A percentile compares a stretch with the other conserved stretches of the same genome.
phyloP scores from a whole-genome alignment of 2,113 vertebrate genomes.

The Paramisgurnus dabryanus region DNA sequence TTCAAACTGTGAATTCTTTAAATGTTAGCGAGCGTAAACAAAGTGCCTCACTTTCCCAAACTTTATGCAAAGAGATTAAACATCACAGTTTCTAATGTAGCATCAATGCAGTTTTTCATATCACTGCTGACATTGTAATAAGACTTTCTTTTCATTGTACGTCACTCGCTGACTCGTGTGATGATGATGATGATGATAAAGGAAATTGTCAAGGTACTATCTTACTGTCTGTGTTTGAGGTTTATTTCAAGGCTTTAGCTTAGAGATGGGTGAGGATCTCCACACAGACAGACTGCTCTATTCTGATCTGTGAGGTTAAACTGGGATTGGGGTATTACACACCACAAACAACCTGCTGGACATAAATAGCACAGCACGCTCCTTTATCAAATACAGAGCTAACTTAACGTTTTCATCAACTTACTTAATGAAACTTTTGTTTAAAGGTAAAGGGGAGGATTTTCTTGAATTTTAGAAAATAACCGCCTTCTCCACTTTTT shows the following conservation, averaged over 20 bases:
- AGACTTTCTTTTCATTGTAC: constrained; percentile 18
- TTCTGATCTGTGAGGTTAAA: constrained; percentile 72
- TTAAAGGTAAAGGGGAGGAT: too few relatives aligned
- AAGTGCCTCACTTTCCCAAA: constrained; percentile 39
- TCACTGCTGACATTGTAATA: not conserved
- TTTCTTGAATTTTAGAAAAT: too few relatives aligned
- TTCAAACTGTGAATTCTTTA: not conserved
- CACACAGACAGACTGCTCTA: constrained; percentile 61
- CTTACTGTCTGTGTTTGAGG: not conserved
- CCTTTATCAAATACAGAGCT: constrained; percentile 33
- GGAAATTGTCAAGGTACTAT: not conserved
- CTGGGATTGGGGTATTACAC: constrained; percentile 69
- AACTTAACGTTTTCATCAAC: not conserved
- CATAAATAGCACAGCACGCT: constrained; percentile 58
- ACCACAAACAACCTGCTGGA: constrained; percentile 52
- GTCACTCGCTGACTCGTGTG: too few relatives aligned
- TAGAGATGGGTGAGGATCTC: not conserved
- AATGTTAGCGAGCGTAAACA: not conserved
- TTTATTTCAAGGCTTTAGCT: not conserved
- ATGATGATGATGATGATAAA: too few relatives aligned
- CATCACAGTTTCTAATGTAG: not conserved
- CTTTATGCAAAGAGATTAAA: not conserved
- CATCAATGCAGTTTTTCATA: not conserved
- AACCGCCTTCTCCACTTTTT: too few relatives aligned
- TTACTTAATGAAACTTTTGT: too few relatives aligned